These are phyloP conservation scores for Thryonomys swinderianus DNA, from an alignment of 2,113 vertebrate species.

Conservation along the genomic window DNA sequence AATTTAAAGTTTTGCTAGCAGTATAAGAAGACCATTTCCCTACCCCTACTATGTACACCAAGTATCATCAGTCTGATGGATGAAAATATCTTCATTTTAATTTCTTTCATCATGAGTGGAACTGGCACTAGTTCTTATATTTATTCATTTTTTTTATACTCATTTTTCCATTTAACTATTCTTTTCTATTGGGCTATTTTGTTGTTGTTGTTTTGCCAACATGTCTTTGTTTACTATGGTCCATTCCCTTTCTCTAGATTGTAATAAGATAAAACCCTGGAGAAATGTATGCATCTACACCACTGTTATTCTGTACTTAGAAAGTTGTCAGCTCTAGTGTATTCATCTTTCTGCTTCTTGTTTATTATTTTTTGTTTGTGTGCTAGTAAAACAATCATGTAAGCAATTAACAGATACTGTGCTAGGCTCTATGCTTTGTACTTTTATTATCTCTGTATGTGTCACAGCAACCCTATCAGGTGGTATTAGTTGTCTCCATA, in stretches of 20 bases:
- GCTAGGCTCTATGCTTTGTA: background rate
- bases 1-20: background rate
- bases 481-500: conserved; percentile 3
- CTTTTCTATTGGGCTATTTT: background rate
- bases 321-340: background rate
- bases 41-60: background rate
- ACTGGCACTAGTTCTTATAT: background rate
- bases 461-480: background rate
- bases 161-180: background rate
- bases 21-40: background rate
- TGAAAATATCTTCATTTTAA: conserved; percentile 22
- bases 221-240: conserved; percentile 19
- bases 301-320: conserved; percentile 14
- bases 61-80: background rate
- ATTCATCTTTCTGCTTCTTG: conserved; percentile 23
- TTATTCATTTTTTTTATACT: background rate
- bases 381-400: background rate
- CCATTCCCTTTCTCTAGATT: conserved; percentile 1
- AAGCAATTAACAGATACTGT: background rate
- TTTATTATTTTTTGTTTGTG: background rate
- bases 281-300: conserved; percentile 34
- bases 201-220: background rate
- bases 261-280: conserved; percentile 25
- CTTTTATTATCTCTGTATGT: background rate
- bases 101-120: conserved; percentile 32